phyloP scores from a whole-genome alignment of 2,113 vertebrate genomes.

The Chunga burmeisteri region DNA sequence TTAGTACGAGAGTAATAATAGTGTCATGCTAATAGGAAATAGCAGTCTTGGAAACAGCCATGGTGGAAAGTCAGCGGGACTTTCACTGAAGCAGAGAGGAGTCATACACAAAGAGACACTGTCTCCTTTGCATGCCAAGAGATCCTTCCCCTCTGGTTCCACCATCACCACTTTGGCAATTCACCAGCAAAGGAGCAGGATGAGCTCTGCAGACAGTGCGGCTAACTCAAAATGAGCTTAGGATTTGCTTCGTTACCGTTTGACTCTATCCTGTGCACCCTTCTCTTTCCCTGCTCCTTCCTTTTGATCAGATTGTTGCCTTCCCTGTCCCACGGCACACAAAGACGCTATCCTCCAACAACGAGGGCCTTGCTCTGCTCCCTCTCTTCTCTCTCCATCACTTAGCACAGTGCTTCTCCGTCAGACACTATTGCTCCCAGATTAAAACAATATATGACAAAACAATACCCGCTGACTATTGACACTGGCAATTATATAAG shows the following conservation, averaged over 20 bases:
- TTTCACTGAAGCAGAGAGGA: neutral
- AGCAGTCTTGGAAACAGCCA: neutral
- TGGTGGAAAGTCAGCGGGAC: neutral
- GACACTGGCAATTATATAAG: conserved; percentile 58
- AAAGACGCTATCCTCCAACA: neutral
- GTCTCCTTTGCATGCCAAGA: neutral
- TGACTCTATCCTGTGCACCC: accelerated
- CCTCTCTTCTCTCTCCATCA: neutral
- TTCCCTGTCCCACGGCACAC: neutral
- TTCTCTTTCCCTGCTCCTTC: neutral
- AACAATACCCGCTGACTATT: conserved; percentile 63
- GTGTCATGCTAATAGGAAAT: neutral
- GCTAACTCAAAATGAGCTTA: neutral
- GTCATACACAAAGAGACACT: neutral
- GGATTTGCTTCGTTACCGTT: neutral
- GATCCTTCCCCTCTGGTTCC: neutral
- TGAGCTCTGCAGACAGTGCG: neutral
- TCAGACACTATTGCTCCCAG: conserved; percentile 72
- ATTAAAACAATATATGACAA: conserved; percentile 82
- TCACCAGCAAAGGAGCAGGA: neutral
- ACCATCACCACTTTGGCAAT: neutral
- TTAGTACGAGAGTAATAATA: neutral
- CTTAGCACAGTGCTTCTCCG: neutral
- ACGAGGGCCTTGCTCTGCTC: neutral
- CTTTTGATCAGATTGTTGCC: neutral